Evolutionary conservation across 92 coral and sea anemone species (phyloP), one percentile per base, ranked within the genome.

Genomic region (Plumapathes pennacea): DNA sequence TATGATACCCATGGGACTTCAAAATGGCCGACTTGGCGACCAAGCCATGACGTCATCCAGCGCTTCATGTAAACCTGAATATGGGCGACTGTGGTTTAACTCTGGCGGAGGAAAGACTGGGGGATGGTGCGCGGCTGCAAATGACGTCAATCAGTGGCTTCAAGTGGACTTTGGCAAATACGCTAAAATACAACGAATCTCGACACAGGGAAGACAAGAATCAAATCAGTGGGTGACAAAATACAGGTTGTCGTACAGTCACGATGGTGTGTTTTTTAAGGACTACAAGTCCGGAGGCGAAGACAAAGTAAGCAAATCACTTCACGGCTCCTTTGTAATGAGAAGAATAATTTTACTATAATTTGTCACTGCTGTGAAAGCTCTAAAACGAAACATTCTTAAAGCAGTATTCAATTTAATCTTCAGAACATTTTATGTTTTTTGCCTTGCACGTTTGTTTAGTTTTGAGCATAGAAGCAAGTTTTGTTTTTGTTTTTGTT

Each of bases 161-260:
- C 18, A 38, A 31, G 47, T 71, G 18, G 85, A 78, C 47, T 62
- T 78, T 31, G 85, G 85, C 39, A 74, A 78, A 0, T 25, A 39
- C 68, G 40, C 85, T 27, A 69, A 54, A 25, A 36, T 78, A 39
- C 61, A 73, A 28, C 59, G 64, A 2, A 41, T 78, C 8, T 78
- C 85, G 4, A 71, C 85, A 5, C 85, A 78, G 25, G 85, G 85
- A 20, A 66, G 85, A 43, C 63, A 64, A 30, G 56, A 78, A 52
- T 22, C 54, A n/a, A 50, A 36, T 26, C 81, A 79, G 30, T 79
- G 85, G 85, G 85, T 79, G 7, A 71, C 55, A 57, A 34, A 52
- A 10, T 79, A 79, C 68, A 72, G 38, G 1, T 11, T 79, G 43
- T 53, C 74, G n/a, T 79, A 56, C 30, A 79, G 85, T 39, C 50